Base-by-base conservation (phyloP, 2,797 vertebrate species). In the Periparus ater region DNA sequence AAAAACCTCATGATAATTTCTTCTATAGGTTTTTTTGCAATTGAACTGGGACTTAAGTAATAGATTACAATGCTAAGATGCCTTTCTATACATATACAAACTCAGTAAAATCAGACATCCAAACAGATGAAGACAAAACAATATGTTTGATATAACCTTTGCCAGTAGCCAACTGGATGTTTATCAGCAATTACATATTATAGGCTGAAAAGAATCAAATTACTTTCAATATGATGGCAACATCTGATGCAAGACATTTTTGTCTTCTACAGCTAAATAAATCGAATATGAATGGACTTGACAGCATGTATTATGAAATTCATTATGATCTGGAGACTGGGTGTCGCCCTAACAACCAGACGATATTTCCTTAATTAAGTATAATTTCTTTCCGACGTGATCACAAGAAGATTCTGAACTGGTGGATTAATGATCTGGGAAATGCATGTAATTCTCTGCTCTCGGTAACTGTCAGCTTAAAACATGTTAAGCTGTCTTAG, bases 341-440 rank as follows among this genome's bases (percentile, higher is more conserved):
- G 53, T 81, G 90, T 95, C 32, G 45, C 89, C 90, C 89, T 95
- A 95, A 96, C 78, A 96, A 95, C 62, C 72, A 79, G 67, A 92
- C 3, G 8, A 53, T 86, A 96, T 94, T 96, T 88, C 70, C 91
- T 85, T 96, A 96, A 96, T 97, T 96, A 93, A 92, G 77, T 86
- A 44, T 93, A 88, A 89, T 95, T 95, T 95, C 63, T 68, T 93
- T 74, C 53, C 68, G 75, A 53, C 8, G 6, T 91, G 84, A 84
- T 86, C 82, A 68, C 53, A 75, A 84, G 73, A 78, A 89, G 63
- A 96, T 94, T 95, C 60, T 90, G 34, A 72, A 85, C 73, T 90
- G 62, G 57, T 93, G 88, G 96, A 79, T 89, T 88, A 95, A 85
- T 91, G 89, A 72, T 55, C 74, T 94, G 84, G 63, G 51, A 96